These are phyloP conservation scores for Conistra vaccinii DNA, from an alignment of 2,888 invertebrate species.

Conservation along the genomic window DNA sequence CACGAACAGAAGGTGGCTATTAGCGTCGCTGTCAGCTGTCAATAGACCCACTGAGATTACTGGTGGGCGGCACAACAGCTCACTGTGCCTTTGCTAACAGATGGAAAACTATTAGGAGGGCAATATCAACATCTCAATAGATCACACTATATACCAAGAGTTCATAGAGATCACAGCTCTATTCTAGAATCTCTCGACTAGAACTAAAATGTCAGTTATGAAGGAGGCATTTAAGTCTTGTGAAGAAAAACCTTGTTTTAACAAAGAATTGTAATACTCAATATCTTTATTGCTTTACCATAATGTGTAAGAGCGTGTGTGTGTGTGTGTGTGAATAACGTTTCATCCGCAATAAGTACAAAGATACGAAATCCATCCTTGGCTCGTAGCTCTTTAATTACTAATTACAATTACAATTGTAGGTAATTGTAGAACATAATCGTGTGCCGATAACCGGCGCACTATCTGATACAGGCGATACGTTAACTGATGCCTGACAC, in stretches of 20 bases:
- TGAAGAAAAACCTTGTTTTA: no score
- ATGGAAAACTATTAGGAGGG: not conserved
- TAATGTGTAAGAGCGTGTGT: no score
- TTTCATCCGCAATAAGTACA: slow-evolving; percentile 28
- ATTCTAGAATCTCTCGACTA: no score
- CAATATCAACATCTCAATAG: not conserved
- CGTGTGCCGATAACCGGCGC: slow-evolving; percentile 33
- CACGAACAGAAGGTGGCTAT: not conserved
- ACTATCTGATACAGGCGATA: slow-evolving; percentile 28
- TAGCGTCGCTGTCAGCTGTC: slow-evolving; percentile 18
- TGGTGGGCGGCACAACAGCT: not conserved
- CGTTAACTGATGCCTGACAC: slow-evolving; percentile 1
- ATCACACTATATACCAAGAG: not conserved
- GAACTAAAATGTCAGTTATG: no score
- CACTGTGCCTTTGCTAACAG: slow-evolving; percentile 3
- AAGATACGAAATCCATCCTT: slow-evolving; percentile 46
- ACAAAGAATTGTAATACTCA: no score
- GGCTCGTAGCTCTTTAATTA: slow-evolving; percentile 22
- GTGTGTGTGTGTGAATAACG: no score
- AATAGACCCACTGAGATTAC: not conserved
- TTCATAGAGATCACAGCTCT: not conserved
- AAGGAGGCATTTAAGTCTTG: no score
- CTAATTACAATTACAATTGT: slow-evolving; percentile 25
- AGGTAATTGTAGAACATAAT: slow-evolving; percentile 24
- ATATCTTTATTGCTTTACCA: no score